Conservation (phyloP, 1,140 invertebrate genomes). For the Lethocerus indicus region DNA sequence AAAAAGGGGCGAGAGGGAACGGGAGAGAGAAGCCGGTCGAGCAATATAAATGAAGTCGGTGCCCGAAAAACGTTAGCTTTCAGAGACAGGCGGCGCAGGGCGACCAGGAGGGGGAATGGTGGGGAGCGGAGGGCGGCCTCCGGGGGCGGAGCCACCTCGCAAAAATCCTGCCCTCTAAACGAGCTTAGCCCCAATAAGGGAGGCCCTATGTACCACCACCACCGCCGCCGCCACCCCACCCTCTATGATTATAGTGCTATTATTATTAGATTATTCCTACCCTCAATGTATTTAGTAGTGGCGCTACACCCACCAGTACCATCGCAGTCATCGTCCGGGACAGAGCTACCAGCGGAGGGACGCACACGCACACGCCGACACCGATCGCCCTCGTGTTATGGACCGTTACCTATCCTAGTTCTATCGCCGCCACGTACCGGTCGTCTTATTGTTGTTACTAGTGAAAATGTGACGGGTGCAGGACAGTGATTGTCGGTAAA, state of each 20-base stretch:
- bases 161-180: conserved; percentile 14
- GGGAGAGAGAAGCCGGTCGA: neutral
- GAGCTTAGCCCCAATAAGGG: conserved; percentile 14
- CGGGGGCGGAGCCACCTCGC: conserved; percentile 9
- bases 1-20: neutral
- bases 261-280: conserved; percentile 14
- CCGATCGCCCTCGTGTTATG: too few relatives aligned
- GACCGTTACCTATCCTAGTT: too few relatives aligned
- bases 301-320: too few relatives aligned
- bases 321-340: too few relatives aligned
- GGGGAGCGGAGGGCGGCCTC: neutral
- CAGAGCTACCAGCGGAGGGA: too few relatives aligned
- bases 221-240: too few relatives aligned
- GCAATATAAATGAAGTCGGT: conserved; percentile 13
- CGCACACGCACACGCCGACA: too few relatives aligned
- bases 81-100: conserved; percentile 8
- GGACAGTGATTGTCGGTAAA: too few relatives aligned
- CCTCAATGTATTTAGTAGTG: conserved; percentile 12
- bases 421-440: too few relatives aligned
- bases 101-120: neutral
- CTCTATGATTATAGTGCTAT: conserved; percentile 15
- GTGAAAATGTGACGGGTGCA: too few relatives aligned
- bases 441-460: too few relatives aligned
- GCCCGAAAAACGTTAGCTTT: conserved; percentile 12
- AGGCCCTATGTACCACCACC: conserved; percentile 6